These are phyloP conservation scores for Rhinella marina DNA, from an alignment of 2,797 vertebrate species.

Conservation along the genomic window DNA sequence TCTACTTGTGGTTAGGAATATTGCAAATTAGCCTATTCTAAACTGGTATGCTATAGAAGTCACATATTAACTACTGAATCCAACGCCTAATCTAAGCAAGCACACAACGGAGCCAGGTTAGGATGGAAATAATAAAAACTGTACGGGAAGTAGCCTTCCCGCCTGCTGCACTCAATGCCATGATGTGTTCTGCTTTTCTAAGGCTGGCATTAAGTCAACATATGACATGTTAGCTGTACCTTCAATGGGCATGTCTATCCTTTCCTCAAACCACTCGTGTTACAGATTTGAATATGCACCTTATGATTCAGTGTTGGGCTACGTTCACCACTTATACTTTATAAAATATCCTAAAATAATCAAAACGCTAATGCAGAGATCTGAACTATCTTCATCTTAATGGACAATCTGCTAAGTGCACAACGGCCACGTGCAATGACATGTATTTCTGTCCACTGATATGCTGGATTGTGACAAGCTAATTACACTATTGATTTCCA, in stretches of 20 bases:
- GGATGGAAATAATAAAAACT: background rate
- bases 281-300: constrained; percentile 32
- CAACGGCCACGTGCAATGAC: background rate
- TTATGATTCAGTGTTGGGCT: constrained; percentile 41
- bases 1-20: background rate
- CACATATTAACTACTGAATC: constrained; percentile 15
- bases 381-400: background rate
- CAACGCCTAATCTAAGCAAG: constrained; percentile 12
- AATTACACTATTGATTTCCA: constrained; percentile 24
- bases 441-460: background rate
- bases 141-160: background rate
- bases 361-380: background rate
- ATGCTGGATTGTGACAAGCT: background rate
- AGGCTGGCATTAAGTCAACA: background rate
- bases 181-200: background rate
- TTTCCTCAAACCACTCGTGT: background rate
- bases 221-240: background rate
- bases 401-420: background rate
- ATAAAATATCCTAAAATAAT: background rate
- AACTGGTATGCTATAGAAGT: background rate
- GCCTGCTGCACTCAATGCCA: background rate
- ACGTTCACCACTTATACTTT: background rate
- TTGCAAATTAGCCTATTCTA: background rate
- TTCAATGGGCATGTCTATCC: background rate
- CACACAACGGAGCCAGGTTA: background rate